phyloP scores from a whole-genome alignment of 1,140 invertebrate genomes.

The Limonius californicus region DNA sequence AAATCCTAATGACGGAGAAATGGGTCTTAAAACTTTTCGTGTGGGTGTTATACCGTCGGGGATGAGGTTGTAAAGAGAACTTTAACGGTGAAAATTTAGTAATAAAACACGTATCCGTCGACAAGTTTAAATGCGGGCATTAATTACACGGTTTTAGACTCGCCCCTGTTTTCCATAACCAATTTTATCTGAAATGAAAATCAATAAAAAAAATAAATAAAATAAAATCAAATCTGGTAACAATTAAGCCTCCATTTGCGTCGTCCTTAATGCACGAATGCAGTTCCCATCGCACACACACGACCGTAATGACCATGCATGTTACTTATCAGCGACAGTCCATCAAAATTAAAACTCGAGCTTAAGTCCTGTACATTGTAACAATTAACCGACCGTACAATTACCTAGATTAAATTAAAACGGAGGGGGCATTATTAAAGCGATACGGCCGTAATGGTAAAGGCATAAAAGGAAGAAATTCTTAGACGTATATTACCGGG shows the following conservation, averaged over 20 bases:
- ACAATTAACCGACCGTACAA: constrained; percentile 9
- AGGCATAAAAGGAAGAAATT: constrained; percentile 6
- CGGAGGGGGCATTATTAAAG: constrained; percentile 18
- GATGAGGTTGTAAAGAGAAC: background rate
- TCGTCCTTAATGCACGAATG: background rate
- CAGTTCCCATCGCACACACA: background rate
- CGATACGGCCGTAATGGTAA: constrained; percentile 1
- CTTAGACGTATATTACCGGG: constrained; percentile 23
- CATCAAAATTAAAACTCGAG: background rate
- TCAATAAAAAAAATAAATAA: no score
- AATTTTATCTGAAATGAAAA: no score
- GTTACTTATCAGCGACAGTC: background rate
- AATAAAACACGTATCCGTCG: no score
- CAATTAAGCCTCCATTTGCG: constrained; percentile 1
- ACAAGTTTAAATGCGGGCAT: no score
- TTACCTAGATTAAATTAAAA: constrained; percentile 28
- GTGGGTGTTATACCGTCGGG: background rate
- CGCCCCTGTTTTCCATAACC: no score
- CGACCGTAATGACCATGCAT: background rate
- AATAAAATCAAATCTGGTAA: background rate
- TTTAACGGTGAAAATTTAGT: background rate
- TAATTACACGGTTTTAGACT: no score
- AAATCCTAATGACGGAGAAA: no score
- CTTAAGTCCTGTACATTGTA: background rate
- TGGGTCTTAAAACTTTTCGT: no score